Conservation (phyloP, 2,113 vertebrate species). For the Tretioscincus oriximinensis region DNA sequence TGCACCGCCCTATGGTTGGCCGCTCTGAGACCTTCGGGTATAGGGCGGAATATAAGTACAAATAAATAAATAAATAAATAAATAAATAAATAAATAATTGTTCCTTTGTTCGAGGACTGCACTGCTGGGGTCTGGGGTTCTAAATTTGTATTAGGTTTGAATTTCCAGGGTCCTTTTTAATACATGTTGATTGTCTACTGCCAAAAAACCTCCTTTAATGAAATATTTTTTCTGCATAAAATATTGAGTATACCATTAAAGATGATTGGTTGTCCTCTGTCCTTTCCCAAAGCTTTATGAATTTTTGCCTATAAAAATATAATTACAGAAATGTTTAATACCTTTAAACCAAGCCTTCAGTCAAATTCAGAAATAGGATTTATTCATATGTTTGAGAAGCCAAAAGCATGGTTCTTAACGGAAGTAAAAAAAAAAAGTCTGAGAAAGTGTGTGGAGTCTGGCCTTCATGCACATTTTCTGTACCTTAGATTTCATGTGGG, state of each 20-base stretch:
- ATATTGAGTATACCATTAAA: background rate
- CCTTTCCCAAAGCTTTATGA: background rate
- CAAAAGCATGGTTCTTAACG: background rate
- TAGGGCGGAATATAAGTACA: no score
- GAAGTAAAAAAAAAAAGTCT: background rate
- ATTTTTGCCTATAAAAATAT: background rate
- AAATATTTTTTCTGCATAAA: background rate
- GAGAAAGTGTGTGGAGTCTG: background rate
- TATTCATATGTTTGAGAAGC: background rate
- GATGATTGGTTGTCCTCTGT: background rate
- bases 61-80: no score
- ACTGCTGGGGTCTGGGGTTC: no score
- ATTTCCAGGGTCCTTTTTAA: background rate
- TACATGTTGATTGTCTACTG: background rate
- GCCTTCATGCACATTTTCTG: background rate
- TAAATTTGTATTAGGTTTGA: no score
- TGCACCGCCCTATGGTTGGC: no score
- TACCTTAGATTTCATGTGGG: background rate
- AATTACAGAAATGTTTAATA: constrained; percentile 9
- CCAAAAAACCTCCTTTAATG: background rate
- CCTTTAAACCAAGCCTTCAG: background rate
- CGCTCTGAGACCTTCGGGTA: no score
- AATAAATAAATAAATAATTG: no score
- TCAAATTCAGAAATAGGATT: background rate
- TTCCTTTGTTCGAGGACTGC: no score